Evolutionary conservation across 2,888 invertebrate species (phyloP).

Genomic region (Noctuana brunneofusca): DNA sequence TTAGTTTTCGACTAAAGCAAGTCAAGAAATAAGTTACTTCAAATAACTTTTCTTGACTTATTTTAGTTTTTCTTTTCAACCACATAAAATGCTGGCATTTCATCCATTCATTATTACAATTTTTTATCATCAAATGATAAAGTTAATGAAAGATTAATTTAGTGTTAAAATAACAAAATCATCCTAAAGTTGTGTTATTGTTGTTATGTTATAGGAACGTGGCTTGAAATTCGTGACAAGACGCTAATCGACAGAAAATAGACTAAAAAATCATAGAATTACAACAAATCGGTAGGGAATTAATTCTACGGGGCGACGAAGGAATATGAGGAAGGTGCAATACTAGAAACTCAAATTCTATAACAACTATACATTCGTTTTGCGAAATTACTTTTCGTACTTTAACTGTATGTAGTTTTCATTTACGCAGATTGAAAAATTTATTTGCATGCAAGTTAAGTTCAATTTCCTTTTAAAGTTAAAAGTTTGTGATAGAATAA

Average conservation of each 20-base stretch:
- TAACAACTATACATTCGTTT: background rate
- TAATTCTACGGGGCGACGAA: background rate
- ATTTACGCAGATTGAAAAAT: background rate
- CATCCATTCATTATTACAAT: no score
- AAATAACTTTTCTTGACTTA: no score
- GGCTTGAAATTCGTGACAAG: constrained; percentile 15
- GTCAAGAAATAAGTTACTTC: no score
- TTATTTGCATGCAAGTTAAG: background rate
- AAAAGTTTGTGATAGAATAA: no score
- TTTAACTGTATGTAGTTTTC: background rate
- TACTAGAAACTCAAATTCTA: background rate
- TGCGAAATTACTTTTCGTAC: background rate
- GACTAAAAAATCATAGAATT: constrained; percentile 1
- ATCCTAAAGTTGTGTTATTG: background rate
- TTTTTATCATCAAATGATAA: no score
- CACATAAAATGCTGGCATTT: no score
- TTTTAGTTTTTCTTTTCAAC: no score
- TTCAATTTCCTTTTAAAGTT: background rate
- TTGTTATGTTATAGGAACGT: constrained; percentile 1
- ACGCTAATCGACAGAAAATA: background rate
- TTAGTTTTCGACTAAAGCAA: no score
- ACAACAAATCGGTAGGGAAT: background rate
- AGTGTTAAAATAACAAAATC: no score
- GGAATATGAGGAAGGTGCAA: background rate
- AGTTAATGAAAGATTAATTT: no score